Evolutionary conservation across 2,888 invertebrate species (phyloP).

Genomic region (Pandemis corylana): DNA sequence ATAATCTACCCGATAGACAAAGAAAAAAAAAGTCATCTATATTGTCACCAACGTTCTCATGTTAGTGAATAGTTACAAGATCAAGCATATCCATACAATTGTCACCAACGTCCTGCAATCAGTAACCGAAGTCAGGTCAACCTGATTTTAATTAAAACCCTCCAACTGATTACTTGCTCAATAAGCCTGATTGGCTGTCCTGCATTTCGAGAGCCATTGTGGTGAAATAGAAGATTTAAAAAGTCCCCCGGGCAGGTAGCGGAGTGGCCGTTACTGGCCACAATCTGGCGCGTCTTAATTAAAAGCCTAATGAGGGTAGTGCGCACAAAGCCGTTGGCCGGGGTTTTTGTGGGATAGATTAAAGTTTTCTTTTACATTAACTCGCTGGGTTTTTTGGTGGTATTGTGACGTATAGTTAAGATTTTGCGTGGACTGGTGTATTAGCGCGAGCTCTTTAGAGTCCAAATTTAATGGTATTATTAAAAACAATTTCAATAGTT

Average conservation of each 20-base stretch:
- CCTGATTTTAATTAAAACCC: constrained; percentile 11
- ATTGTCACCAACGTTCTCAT: too few species aligned
- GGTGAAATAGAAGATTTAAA: constrained; percentile 17
- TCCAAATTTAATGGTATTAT: too few species aligned
- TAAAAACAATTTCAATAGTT: too few species aligned
- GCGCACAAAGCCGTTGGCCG: not conserved
- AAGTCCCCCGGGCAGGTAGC: constrained; percentile 22
- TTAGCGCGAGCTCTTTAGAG: too few species aligned
- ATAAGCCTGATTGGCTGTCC: constrained; percentile 4
- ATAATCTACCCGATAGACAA: too few species aligned
- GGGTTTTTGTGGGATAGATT: not conserved
- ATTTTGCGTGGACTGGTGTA: too few species aligned
- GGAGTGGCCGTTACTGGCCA: constrained; percentile 15
- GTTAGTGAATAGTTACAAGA: too few species aligned
- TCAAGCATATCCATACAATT: not conserved
- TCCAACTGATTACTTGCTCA: not conserved
- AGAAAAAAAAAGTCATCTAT: too few species aligned
- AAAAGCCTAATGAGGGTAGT: constrained; percentile 66
- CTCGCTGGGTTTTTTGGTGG: not conserved
- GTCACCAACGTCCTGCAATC: not conserved
- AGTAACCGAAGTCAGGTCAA: not conserved
- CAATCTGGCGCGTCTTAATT: constrained; percentile 60
- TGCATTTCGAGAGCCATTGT: constrained; percentile 9
- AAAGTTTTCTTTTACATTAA: not conserved
- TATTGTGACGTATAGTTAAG: too few species aligned